Evolutionary conservation across 2,113 vertebrate genomes (phyloP), one percentile per base, ranked within the genome.

Genomic region (Xerus inauris): DNA sequence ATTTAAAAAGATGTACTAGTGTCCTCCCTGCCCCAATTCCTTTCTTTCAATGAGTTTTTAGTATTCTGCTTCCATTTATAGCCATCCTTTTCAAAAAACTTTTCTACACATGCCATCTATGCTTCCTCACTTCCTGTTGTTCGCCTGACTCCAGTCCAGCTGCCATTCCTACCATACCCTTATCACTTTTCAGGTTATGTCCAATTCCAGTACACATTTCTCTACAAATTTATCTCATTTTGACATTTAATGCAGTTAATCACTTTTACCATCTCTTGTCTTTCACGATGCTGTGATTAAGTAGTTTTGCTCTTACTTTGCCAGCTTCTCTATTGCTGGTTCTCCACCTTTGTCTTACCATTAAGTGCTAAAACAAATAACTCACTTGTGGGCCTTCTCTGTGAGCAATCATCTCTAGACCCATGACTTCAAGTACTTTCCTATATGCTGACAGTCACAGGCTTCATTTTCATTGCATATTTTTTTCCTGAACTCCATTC

Each of bases 321-420:
- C 3, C 13, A 54, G 42, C 54, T 30, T 94, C 65, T 75, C 57
- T 71, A 51, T 95, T 96, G n/a, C 65, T 75, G 30, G 24, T 80
- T 86, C 47, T 79, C 38, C 19, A 94, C 13, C n/a, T 86, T 95
- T 87, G 38, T 32, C 67, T 94, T 77, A 24, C 13, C 13, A 92
- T 95, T 83, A 94, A 89, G 47, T 92, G 67, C 57, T 85, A 88
- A 38, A 59, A 62, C 79, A 95, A 71, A 65, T 86, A 76, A 77
- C 35, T 89, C n/a, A n/a, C 16, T 83, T 93, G n/a, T 69, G 51
- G 40, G 12, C 40, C 24, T 89, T 87, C 8, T 87, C 40, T 96
- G n/a, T 87, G 75, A 83, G 47, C 35, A 28, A 20, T 75, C 38
- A 57, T 91, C 47, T 96, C 49, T 42, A 94, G 76, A 93, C 24